phyloP scores from a whole-genome alignment of 2,888 invertebrate genomes.

The Ptilodon capucinus region DNA sequence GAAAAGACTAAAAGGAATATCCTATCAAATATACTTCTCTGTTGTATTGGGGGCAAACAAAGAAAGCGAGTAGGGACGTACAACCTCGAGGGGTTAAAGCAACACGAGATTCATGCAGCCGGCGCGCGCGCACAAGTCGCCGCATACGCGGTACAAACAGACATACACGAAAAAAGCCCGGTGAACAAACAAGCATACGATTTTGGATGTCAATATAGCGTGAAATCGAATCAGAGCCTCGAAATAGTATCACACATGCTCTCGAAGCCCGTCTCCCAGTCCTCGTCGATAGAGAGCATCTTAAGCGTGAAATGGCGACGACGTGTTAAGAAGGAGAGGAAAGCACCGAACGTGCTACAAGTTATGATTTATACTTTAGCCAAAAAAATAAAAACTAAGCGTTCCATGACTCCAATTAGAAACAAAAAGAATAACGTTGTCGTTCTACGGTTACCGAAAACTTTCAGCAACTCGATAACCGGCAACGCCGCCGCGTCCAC shows the following conservation, averaged over 20 bases:
- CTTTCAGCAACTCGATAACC: conserved; percentile 33
- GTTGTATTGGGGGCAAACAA: conserved; percentile 36
- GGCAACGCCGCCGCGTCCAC: conserved; percentile 19
- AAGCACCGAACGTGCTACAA: conserved; percentile 33
- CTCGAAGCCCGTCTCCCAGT: conserved; percentile 40
- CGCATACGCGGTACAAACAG: conserved; percentile 1
- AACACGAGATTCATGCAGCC: neutral
- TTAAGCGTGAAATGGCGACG: conserved; percentile 30
- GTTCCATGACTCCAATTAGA: conserved; percentile 20
- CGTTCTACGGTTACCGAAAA: conserved; percentile 38
- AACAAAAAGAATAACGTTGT: conserved; percentile 41
- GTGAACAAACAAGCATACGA: conserved; percentile 28
- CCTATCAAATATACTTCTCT: conserved; percentile 34
- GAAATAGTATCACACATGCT: conserved; percentile 51
- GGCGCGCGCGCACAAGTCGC: neutral
- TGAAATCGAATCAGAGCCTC: conserved; percentile 48
- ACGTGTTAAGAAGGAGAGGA: conserved; percentile 22
- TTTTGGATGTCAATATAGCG: conserved; percentile 48
- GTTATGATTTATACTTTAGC: conserved; percentile 38
- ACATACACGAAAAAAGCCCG: conserved; percentile 19
- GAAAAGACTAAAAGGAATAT: conserved; percentile 20
- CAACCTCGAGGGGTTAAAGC: neutral
- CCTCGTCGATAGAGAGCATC: conserved; percentile 36
- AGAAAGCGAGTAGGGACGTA: conserved; percentile 10
- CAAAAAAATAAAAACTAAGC: conserved; percentile 42